These are phyloP conservation scores for Marmota flaviventris DNA, from an alignment of 2,113 vertebrate species.

Conservation along the genomic window DNA sequence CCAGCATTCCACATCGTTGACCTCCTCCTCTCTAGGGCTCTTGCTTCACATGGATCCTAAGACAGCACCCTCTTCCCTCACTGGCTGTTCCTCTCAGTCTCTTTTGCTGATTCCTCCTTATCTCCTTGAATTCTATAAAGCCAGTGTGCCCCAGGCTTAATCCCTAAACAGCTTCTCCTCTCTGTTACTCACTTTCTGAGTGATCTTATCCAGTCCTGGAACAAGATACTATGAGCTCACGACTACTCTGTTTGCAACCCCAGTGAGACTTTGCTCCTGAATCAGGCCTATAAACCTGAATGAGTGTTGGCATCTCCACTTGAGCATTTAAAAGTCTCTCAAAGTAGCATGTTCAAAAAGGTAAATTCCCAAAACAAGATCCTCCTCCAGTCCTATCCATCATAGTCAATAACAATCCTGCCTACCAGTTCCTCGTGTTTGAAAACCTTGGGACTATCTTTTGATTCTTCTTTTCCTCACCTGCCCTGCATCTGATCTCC, in stretches of 20 bases:
- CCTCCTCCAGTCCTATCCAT: neutral
- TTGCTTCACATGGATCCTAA: neutral
- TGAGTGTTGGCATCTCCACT: neutral
- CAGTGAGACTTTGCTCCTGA: neutral
- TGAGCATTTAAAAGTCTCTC: neutral
- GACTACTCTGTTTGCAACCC: neutral
- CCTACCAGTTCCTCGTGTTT: neutral
- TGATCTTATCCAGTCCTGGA: neutral
- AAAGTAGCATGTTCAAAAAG: neutral
- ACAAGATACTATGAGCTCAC: neutral
- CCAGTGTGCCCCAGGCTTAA: neutral
- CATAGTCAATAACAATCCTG: neutral
- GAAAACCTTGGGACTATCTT: neutral
- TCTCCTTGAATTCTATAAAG: neutral
- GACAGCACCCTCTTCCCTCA: neutral
- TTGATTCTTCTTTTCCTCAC: conserved; percentile 1
- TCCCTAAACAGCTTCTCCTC: neutral
- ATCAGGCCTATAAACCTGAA: neutral
- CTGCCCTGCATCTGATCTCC: neutral
- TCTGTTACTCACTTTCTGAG: neutral
- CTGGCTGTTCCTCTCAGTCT: neutral
- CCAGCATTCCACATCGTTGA: neutral
- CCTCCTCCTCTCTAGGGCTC: neutral
- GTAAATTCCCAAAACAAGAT: neutral
- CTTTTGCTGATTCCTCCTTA: neutral